phyloP scores from a whole-genome alignment of 2,797 vertebrate genomes.

The Gobio occitaniae region DNA sequence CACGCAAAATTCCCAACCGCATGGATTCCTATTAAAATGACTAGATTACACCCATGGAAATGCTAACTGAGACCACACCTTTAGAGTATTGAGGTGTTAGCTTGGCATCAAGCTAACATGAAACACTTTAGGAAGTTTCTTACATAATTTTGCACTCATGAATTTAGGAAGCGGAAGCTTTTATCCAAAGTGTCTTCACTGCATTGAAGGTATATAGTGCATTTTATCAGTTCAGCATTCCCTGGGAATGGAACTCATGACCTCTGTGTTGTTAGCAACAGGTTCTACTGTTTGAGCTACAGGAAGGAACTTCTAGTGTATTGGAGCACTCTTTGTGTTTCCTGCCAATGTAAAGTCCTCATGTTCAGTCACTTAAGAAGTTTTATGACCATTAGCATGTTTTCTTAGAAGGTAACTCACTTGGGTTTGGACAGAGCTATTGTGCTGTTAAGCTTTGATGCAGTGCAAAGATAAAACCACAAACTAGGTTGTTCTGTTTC shows the following conservation, averaged over 20 bases:
- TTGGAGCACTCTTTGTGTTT: too few species aligned
- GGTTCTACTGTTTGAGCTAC: not conserved
- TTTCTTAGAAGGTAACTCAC: not conserved
- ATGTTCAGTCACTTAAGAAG: not conserved
- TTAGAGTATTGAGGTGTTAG: too few species aligned
- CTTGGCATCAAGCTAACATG: too few species aligned
- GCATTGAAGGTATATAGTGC: not conserved
- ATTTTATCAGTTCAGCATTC: not conserved
- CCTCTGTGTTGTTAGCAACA: not conserved
- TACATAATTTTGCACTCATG: not conserved
- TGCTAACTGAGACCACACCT: too few species aligned
- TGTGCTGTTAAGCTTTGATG: not conserved
- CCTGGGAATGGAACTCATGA: not conserved
- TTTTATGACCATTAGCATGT: not conserved
- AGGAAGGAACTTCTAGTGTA: not conserved
- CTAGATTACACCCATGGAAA: too few species aligned
- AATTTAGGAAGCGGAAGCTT: not conserved
- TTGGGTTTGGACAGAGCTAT: not conserved
- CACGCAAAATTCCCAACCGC: not conserved
- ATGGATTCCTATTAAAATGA: not conserved
- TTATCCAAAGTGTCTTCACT: not conserved
- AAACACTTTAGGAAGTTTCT: not conserved
- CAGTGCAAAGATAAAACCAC: not conserved
- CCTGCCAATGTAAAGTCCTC: not conserved
- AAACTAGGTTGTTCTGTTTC: not conserved